Conservation (phyloP, 1,140 invertebrate species). For the Bombus confusus region DNA sequence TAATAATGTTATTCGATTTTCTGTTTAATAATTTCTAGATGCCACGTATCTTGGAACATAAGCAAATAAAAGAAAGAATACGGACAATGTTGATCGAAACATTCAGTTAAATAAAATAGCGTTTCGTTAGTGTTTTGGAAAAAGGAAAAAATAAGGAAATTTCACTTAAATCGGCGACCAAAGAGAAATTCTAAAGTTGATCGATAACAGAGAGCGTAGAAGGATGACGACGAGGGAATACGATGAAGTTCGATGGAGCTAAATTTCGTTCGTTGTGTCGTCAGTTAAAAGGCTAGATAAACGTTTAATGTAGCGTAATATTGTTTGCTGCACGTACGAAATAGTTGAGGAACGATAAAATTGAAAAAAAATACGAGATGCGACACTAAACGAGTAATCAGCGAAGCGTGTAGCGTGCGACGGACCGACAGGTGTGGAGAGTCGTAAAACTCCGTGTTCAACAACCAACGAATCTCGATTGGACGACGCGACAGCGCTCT, state of each 20-base stretch:
- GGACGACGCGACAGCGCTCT: not conserved
- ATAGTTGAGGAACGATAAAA: not conserved
- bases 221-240: not conserved
- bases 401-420: not conserved
- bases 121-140: not conserved
- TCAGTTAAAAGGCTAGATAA: not conserved
- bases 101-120: not conserved
- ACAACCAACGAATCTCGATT: not conserved
- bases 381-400: not conserved
- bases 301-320: not conserved
- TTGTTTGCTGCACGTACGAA: not conserved
- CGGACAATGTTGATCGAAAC: not conserved
- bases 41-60: not conserved
- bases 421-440: not conserved
- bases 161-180: not conserved
- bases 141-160: not conserved
- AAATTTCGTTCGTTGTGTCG: not conserved
- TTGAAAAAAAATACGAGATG: not conserved
- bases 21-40: not conserved
- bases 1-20: no score
- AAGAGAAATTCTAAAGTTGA: not conserved
- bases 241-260: not conserved
- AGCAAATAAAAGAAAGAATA: not conserved
- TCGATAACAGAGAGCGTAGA: not conserved
- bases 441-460: not conserved